Evolutionary conservation across 1,140 invertebrate species (phyloP).

Genomic region (Anadara kagoshimensis): DNA sequence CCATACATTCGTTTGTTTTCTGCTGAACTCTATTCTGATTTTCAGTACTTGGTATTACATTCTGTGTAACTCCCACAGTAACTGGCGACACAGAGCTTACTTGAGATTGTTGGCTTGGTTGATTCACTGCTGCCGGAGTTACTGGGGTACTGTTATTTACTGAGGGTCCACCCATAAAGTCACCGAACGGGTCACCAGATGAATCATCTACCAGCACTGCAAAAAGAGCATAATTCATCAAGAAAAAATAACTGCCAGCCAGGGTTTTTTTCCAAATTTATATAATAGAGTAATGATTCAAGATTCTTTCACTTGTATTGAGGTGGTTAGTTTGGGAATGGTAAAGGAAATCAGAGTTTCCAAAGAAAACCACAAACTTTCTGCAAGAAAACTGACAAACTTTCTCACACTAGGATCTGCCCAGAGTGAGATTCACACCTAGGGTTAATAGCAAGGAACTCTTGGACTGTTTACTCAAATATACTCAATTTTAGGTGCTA

Average conservation of each 20-base stretch:
- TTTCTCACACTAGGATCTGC: too few species aligned
- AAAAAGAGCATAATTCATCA: not conserved
- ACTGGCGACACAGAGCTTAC: not conserved
- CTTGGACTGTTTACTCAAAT: too few species aligned
- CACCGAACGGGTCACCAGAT: slow-evolving; percentile 61
- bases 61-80: not conserved
- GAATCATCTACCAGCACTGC: slow-evolving; percentile 2
- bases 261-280: not conserved
- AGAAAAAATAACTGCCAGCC: not conserved
- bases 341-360: too few species aligned
- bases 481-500: too few species aligned
- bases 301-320: not conserved
- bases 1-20: not conserved
- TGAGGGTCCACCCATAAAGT: slow-evolving; percentile 60
- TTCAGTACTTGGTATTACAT: not conserved
- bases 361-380: too few species aligned
- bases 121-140: not conserved
- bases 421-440: too few species aligned
- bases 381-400: too few species aligned
- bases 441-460: not conserved
- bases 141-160: not conserved
- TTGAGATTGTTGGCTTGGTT: not conserved
- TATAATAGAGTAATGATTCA: not conserved
- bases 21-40: not conserved
- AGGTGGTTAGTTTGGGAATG: not conserved